phyloP scores from a whole-genome alignment of 2,113 vertebrate species.

The Indri indri region DNA sequence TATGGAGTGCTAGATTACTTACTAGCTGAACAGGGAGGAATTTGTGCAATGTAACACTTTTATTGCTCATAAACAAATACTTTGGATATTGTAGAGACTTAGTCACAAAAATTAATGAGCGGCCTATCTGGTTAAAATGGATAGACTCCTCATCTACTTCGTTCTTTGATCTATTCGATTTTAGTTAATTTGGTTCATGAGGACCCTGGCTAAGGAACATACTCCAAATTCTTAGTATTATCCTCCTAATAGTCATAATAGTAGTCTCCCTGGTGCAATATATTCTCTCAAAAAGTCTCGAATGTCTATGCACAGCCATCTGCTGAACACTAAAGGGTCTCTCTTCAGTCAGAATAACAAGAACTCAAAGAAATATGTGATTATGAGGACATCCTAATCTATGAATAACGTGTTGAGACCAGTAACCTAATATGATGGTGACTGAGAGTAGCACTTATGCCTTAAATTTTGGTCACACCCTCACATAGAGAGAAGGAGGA shows the following conservation, averaged over 20 bases:
- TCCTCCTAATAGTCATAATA: not conserved
- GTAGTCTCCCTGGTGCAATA: not conserved
- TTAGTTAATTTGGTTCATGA: not conserved
- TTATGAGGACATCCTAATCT: not conserved
- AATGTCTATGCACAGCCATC: not conserved
- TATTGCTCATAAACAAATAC: not conserved
- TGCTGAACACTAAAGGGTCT: not conserved
- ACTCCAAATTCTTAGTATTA: not conserved
- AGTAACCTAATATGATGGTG: not conserved
- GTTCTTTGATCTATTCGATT: not conserved
- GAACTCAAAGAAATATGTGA: not conserved
- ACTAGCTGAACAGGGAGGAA: not conserved
- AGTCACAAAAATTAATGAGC: not conserved
- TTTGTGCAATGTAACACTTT: not conserved
- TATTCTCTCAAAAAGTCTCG: not conserved
- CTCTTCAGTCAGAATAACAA: not conserved
- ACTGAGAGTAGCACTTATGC: not conserved
- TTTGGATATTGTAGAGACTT: not conserved
- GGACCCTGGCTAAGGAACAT: not conserved
- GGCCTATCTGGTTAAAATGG: not conserved
- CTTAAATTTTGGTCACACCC: not conserved
- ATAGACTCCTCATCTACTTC: not conserved
- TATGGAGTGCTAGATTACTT: not conserved
- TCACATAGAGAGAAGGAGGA: too few species aligned
- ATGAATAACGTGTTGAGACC: not conserved